Base-by-base conservation (phyloP, 2,888 invertebrate species). In the Dromius quadrimaculatus region DNA sequence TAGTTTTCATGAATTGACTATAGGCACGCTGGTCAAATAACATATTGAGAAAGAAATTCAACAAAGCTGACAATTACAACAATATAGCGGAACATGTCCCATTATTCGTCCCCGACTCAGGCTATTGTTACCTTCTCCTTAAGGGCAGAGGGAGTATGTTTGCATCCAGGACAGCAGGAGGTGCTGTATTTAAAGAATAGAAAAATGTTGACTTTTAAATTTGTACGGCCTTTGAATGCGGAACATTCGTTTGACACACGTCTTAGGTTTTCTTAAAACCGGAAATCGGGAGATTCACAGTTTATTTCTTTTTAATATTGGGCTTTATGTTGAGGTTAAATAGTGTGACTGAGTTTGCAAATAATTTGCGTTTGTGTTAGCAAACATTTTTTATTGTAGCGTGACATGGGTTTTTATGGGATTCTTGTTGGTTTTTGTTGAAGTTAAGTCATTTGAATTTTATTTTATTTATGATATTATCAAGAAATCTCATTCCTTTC, bases 201-300 rank as follows among this genome's bases (percentile, higher is more conserved):
- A n/a, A 17, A 59, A 63, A 47, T 71, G 71, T 71, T 71, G 71
- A 71, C 71, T 71, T 71, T 71, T 62, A 22, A 71, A 71, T 63
- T 71, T 71, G 38, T 71, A 50, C 71, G 71, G 50, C 50, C 41
- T 22, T 71, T 71, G 17, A 22, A 62, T 41, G 23, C 19, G 50
- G n/a, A 15, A 17, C 54, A 17, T 50, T 36, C 50, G 50, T 41
- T 15, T 54, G 50, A 23, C 50, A 32, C 23, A 15, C 13, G 47
- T 47, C 57, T 2, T 9, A n/a, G 17, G 41, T 22, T 66, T 66
- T 66, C 66, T 66, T 54, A 66, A 66, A 54, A 66, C 66, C 66
- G 66, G 66, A 66, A 57, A 66, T 36, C 4, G 17, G 36, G 22
- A 62, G 36, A 36, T 61, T n/a, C 54, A 62, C 59, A 32, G 20